Base-by-base conservation (phyloP, 2,797 vertebrate genomes). In the Epinephelus awoara region DNA sequence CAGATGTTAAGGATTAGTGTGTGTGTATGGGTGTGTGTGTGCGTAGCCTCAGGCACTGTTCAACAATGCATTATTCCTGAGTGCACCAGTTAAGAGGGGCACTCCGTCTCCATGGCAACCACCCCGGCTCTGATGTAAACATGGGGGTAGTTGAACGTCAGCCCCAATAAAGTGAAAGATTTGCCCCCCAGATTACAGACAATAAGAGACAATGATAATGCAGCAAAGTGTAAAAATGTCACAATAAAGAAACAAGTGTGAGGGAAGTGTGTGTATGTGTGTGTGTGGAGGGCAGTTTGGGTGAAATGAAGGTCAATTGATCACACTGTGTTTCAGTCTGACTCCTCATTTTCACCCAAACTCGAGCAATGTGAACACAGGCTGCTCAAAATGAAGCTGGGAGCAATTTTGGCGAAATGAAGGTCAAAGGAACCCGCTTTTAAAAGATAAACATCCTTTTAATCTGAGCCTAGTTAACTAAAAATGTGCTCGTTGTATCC, bases 11-110 rank as follows among this genome's bases (percentile, higher is more conserved):
- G 87, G 88, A 89, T 91, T 89, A 89, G 77, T 84, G 44, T 88
- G 83, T 89, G 79, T 87, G 85, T 86, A 42, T 80, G 66, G 44
- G 84, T 27, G 85, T 92, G 85, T 89, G 88, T 64, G 91, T 69
- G 88, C 47, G 65, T 94, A 91, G 94, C 93, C 93, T 91, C 90
- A 82, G 93, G 94, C 93, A 89, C 88, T 94, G 91, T 94, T 95
- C 92, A 94, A 94, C 93, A 94, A 95, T 95, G 93, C 92, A 95
- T 94, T 95, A 95, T 95, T 94, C 92, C 93, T 95, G 94, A 95
- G 94, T 95, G 93, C 93, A 92, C 92, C 92, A 92, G 94, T 94
- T 95, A 94, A 94, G 93, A 94, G 93, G 94, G 93, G 91, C 91
- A 93, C 94, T 94, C 91, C 93, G 46, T 95, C 90, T 90, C 92